Evolutionary conservation across 2,113 vertebrate genomes (phyloP), one percentile per base, ranked within the genome.

Genomic region (Pluvianellus socialis): DNA sequence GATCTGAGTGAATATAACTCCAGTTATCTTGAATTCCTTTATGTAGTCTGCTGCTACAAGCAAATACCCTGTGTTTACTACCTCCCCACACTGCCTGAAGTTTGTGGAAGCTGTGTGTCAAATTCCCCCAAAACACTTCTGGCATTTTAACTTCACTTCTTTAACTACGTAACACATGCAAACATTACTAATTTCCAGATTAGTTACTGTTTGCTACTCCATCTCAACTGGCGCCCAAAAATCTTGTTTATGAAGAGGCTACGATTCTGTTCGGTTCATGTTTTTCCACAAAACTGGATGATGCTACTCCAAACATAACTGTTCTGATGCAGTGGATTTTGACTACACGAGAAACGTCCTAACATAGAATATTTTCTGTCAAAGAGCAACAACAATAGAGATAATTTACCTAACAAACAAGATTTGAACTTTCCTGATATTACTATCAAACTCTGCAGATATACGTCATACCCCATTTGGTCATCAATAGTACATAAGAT

Each of bases 211-310:
- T 61, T 75, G 45, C n/a, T 58, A 3, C 21, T 27, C 49, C 50
- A 55, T 70, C 50, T 89, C 61, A 73, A 12, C 49, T 59, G 38
- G 10, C 33, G 3, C 28, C 72, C 17, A 28, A 24, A 77, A 79
- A 49, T 47, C 1, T 19, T 50, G 27, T 42, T 76, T 38, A 45
- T 61, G 24, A 53, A 28, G 52, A n/a, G 18, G 19, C 28, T 66
- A 22, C 0, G 1, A 4, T 81, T 35, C 59, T 42, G 2, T n/a
- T 66, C 28, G 14, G 4, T 38, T 75, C 20, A 2, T 16, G 10
- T 24, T 71, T 73, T 80, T 32, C 38, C 42, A 20, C 28, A 76
- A 68, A 91, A 53, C 9, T 65, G 13, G 49, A 53, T 63, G 22
- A 59, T 58, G 50, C 6, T 87, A 53, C n/a, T 49, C 42, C n/a